These are phyloP conservation scores for Stomatorhinus ivindoensis DNA, from an alignment of 2,113 vertebrate genomes.

Conservation along the genomic window DNA sequence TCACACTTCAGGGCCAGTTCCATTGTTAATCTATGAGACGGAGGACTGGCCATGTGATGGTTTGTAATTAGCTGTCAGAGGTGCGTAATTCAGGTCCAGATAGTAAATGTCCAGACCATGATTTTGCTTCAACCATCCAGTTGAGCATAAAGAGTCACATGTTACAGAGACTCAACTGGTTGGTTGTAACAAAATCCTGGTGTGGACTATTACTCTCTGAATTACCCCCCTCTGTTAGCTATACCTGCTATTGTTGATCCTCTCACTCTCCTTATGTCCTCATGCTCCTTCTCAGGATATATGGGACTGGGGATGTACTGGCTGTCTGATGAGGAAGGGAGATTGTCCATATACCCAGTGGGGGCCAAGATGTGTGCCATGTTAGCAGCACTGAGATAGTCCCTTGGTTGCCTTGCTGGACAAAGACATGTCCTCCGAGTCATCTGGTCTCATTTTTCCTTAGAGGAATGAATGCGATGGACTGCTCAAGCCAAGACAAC, in stretches of 20 bases:
- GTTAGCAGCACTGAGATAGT: conserved; percentile 37
- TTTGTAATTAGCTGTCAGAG: conserved; percentile 41
- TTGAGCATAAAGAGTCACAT: no score
- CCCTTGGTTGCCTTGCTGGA: neutral
- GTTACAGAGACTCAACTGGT: no score
- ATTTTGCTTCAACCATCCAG: no score
- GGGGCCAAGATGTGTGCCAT: conserved; percentile 34
- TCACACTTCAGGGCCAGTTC: conserved; percentile 58
- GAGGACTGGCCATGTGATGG: conserved; percentile 45
- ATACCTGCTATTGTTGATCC: conserved; percentile 51
- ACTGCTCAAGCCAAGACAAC: neutral
- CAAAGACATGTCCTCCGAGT: neutral
- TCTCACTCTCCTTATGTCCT: conserved; percentile 25
- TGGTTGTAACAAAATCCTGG: no score
- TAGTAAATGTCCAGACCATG: no score
- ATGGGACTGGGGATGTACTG: neutral
- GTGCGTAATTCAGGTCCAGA: neutral
- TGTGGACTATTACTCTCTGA: no score
- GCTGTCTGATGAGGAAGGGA: neutral
- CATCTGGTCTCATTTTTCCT: neutral
- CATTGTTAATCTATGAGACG: conserved; percentile 45
- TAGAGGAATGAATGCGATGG: neutral
- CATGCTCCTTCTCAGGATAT: neutral
- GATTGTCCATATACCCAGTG: conserved; percentile 5
- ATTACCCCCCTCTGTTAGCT: neutral